Conservation (phyloP, 2,113 vertebrate species). For the Gymnocephalus cernua region DNA sequence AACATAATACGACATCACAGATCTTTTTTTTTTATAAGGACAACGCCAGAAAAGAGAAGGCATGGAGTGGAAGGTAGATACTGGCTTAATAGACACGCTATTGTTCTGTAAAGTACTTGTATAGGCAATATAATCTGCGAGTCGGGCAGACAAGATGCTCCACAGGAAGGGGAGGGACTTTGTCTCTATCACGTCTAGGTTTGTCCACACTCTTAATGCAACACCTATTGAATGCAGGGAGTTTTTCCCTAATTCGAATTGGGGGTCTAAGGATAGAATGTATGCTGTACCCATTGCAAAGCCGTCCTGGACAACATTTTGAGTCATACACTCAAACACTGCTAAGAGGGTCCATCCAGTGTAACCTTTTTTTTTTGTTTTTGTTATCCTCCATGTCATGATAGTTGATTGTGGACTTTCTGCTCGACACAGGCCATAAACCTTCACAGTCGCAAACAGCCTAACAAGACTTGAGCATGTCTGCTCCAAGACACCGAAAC, state of each 20-base stretch:
- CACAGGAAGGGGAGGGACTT: too few relatives aligned
- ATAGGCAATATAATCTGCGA: too few relatives aligned
- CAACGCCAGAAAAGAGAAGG: too few relatives aligned
- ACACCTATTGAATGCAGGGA: background rate
- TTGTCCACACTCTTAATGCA: background rate
- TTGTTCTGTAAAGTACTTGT: too few relatives aligned
- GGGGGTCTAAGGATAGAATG: background rate
- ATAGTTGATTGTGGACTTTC: constrained; percentile 64
- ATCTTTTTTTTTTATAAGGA: too few relatives aligned
- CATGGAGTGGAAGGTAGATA: too few relatives aligned
- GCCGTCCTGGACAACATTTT: constrained; percentile 2
- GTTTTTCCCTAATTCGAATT: background rate
- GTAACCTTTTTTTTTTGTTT: constrained; percentile 4
- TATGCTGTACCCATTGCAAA: background rate
- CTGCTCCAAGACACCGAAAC: constrained; percentile 47
- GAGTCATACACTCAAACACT: constrained; percentile 34
- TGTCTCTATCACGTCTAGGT: background rate
- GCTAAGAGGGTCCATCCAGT: constrained; percentile 51
- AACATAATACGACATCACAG: too few relatives aligned
- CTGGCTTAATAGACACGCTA: too few relatives aligned
- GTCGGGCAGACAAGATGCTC: too few relatives aligned
- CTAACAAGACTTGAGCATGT: constrained; percentile 70
- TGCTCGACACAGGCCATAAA: constrained; percentile 64
- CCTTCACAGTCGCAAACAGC: constrained; percentile 53
- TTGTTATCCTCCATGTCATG: constrained; percentile 48